Evolutionary conservation across 2,113 vertebrate species (phyloP).

Genomic region (Clinocottus analis): DNA sequence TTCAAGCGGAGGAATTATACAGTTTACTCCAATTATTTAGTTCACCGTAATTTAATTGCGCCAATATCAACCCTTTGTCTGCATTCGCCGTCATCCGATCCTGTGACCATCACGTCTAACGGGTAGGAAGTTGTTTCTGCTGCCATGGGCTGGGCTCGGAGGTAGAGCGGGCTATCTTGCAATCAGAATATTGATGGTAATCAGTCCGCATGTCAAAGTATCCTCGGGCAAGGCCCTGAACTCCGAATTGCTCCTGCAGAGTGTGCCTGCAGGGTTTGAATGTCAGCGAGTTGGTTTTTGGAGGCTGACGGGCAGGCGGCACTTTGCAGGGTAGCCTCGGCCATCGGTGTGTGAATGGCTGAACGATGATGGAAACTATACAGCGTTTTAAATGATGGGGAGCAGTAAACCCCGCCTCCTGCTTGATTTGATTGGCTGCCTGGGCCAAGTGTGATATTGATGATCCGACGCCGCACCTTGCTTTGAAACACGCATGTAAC

Average conservation of each 20-base stretch:
- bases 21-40: not conserved
- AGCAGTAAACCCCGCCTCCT: not conserved
- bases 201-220: not conserved
- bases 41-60: not conserved
- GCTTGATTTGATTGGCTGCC: not conserved
- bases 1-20: not conserved
- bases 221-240: not conserved
- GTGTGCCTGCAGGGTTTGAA: not conserved
- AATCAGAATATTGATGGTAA: not conserved
- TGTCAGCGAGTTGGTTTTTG: not conserved
- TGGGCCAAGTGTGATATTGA: too few relatives aligned
- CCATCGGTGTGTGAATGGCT: not conserved
- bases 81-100: not conserved
- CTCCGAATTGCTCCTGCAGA: not conserved
- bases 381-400: not conserved
- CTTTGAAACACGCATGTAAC: too few relatives aligned
- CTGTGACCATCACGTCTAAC: not conserved
- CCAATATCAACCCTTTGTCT: not conserved
- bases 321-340: not conserved
- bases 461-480: not conserved
- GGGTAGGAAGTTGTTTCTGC: not conserved
- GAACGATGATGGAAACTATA: not conserved
- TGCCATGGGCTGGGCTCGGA: not conserved
- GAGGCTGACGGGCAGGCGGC: too few relatives aligned
- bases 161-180: not conserved